phyloP scores from a whole-genome alignment of 2,888 invertebrate genomes.

The Disparrhopalites patrizii region DNA sequence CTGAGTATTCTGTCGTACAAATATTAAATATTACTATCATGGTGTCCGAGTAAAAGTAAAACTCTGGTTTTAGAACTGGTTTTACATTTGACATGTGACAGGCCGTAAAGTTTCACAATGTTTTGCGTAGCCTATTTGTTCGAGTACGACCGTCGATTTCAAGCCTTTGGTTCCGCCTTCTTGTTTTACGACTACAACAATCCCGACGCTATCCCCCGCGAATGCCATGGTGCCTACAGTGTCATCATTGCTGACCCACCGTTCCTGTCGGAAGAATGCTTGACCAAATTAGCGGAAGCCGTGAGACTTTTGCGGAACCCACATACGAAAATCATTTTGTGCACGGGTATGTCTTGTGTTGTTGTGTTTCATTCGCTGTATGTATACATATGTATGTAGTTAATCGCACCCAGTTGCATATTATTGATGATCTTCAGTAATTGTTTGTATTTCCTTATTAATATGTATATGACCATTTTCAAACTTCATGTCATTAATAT shows the following conservation, averaged over 20 bases:
- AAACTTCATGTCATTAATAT: conserved; percentile 28
- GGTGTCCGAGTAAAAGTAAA: too few relatives aligned
- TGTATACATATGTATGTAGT: too few relatives aligned
- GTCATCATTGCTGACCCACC: conserved; percentile 91
- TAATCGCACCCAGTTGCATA: neutral
- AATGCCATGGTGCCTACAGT: conserved; percentile 64
- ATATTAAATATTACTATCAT: too few relatives aligned
- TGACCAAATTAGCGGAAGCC: conserved; percentile 74
- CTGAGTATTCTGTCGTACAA: too few relatives aligned
- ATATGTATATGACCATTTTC: neutral
- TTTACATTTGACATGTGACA: too few relatives aligned
- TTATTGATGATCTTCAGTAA: neutral
- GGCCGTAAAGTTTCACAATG: too few relatives aligned
- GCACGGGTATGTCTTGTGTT: conserved; percentile 64
- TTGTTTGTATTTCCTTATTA: conserved; percentile 18
- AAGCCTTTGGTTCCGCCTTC: conserved; percentile 71
- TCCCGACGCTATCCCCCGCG: conserved; percentile 65
- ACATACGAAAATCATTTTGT: conserved; percentile 74
- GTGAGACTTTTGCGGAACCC: conserved; percentile 63
- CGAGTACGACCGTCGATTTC: conserved; percentile 82
- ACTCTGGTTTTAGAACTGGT: too few relatives aligned
- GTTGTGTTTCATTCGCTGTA: neutral
- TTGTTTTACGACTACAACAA: conserved; percentile 81
- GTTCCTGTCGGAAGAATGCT: conserved; percentile 87
- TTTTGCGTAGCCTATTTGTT: conserved; percentile 69